These are phyloP conservation scores for Atherinomorus stipes DNA, from an alignment of 2,113 vertebrate species.

Conservation along the genomic window DNA sequence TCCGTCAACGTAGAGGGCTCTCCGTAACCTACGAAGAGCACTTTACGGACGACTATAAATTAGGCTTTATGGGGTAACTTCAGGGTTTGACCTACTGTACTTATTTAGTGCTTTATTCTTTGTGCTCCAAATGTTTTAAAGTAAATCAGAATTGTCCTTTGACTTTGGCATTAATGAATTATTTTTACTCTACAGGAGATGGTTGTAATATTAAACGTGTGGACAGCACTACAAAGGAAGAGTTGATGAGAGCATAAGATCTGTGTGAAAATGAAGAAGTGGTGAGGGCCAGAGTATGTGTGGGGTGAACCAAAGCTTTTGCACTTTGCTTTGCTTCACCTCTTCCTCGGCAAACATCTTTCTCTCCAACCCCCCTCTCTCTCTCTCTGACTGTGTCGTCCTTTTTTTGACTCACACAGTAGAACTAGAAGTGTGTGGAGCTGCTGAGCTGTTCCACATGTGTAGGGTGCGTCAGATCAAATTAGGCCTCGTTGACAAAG, in stretches of 20 bases:
- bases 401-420: constrained; percentile 19
- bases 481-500: constrained; percentile 82
- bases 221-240: not conserved
- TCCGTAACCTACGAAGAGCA: too few species aligned
- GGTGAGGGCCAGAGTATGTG: constrained; percentile 55
- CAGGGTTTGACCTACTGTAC: not conserved
- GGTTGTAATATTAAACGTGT: not conserved
- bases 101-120: not conserved
- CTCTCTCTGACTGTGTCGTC: constrained; percentile 12
- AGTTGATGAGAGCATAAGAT: constrained; percentile 8
- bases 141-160: not conserved
- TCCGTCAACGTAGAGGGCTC: too few species aligned
- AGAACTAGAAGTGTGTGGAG: constrained; percentile 68
- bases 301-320: constrained; percentile 57
- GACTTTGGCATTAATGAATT: not conserved
- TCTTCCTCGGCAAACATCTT: constrained; percentile 37
- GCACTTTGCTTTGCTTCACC: constrained; percentile 25
- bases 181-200: not conserved
- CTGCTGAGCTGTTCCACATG: constrained; percentile 85
- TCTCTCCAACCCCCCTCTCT: constrained; percentile 23
- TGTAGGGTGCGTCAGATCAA: constrained; percentile 81
- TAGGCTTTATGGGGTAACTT: not conserved
- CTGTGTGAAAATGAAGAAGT: constrained; percentile 51
- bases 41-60: too few species aligned
- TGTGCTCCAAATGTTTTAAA: not conserved